phyloP scores from a whole-genome alignment of 2,113 vertebrate genomes.

The Psammodynastes pulverulentus region DNA sequence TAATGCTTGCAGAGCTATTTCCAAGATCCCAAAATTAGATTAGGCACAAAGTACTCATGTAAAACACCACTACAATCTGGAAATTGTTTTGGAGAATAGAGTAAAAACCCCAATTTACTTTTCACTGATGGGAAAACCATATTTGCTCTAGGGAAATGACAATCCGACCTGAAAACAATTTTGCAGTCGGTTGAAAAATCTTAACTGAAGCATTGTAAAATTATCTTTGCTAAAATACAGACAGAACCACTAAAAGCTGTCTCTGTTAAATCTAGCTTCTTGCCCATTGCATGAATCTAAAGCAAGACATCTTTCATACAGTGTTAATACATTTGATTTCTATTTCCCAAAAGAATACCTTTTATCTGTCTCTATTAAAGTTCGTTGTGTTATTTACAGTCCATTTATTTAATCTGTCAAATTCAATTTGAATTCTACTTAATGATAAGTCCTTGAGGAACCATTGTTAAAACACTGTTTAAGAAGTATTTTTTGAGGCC shows the following conservation, averaged over 20 bases:
- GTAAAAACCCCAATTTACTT: background rate
- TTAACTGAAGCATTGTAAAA: background rate
- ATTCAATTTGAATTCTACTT: background rate
- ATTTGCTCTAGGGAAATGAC: background rate
- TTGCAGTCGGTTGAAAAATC: background rate
- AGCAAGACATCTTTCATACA: background rate
- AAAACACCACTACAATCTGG: background rate
- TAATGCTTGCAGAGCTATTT: background rate
- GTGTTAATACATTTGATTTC: background rate
- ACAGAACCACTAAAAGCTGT: background rate
- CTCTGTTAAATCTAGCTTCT: background rate
- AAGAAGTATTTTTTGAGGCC: background rate
- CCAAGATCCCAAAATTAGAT: background rate
- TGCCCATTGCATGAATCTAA: background rate
- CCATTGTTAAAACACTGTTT: background rate
- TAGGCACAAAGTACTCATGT: background rate
- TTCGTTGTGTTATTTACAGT: background rate
- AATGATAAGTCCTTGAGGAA: background rate
- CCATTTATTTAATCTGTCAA: background rate
- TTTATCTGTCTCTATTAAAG: background rate
- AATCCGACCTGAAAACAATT: background rate
- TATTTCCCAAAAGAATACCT: background rate
- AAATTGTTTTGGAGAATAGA: background rate
- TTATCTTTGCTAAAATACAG: background rate
- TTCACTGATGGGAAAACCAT: background rate